Percentiles rank a stretch among this genome's conserved stretches.
Conservation (phyloP, 2,797 vertebrate genomes). For the Sciurus carolinensis region DNA sequence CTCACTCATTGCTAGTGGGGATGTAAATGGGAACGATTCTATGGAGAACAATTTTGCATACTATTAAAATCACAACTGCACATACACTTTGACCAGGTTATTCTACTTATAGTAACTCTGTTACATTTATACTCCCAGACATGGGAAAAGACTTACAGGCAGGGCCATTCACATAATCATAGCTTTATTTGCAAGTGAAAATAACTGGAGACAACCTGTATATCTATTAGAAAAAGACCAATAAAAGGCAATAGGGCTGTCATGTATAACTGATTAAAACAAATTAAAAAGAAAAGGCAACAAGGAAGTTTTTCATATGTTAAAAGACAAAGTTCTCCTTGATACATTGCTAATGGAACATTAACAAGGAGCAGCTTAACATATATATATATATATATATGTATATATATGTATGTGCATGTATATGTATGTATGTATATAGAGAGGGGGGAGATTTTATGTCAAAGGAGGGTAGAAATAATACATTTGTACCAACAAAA, state of each 20-base stretch:
- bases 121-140: not conserved
- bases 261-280: no score
- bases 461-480: not conserved
- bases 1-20: not conserved
- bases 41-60: not conserved
- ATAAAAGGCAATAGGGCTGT: no score
- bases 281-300: not conserved
- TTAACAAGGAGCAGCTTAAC: not conserved
- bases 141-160: not conserved
- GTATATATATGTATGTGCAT: no score
- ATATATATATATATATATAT: not conserved
- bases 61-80: not conserved
- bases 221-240: not conserved
- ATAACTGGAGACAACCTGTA: not conserved
- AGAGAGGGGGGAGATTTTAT: not conserved
- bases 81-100: not conserved
- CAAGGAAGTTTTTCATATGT: not conserved
- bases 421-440: not conserved
- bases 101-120: not conserved
- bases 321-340: not conserved
- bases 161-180: not conserved
- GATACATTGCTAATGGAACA: not conserved
- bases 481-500: not conserved
- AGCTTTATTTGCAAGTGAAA: slow-evolving; percentile 8
- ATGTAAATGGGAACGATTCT: not conserved